Evolutionary conservation across 2,113 vertebrate species (phyloP).

Genomic region (Panurus biarmicus): DNA sequence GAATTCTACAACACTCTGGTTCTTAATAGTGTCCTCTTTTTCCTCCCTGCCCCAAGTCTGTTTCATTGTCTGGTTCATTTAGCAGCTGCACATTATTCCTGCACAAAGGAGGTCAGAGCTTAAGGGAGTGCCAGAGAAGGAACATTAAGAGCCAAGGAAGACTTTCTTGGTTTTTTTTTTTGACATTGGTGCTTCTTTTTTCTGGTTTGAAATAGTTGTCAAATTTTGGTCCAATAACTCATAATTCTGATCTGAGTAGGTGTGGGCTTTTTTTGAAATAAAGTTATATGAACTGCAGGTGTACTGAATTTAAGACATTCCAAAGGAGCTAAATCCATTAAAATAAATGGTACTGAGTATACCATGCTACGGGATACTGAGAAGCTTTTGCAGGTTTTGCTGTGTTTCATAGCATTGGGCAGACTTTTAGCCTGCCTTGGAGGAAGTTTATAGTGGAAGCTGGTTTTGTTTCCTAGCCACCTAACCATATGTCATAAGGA

Average conservation of each 20-base stretch:
- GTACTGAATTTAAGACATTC: background rate
- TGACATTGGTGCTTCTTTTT: background rate
- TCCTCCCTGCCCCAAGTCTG: background rate
- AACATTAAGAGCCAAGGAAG: background rate
- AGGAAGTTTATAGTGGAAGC: background rate
- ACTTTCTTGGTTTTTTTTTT: background rate
- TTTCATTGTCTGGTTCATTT: background rate
- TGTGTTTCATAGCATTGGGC: background rate
- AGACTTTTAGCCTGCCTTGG: background rate
- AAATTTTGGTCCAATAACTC: background rate
- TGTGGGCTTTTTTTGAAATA: background rate
- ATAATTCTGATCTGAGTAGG: background rate
- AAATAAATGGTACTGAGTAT: background rate
- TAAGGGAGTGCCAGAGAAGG: background rate
- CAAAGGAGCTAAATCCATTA: background rate
- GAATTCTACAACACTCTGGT: background rate
- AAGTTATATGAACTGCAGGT: background rate
- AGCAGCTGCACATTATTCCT: background rate
- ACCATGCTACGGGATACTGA: background rate
- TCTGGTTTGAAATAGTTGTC: background rate
- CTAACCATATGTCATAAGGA: background rate
- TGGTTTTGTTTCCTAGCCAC: background rate
- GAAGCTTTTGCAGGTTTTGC: background rate
- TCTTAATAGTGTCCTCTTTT: background rate
- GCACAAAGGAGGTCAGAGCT: background rate